Evolutionary conservation across 2,113 vertebrate genomes (phyloP).

Genomic region (Serinus canaria): DNA sequence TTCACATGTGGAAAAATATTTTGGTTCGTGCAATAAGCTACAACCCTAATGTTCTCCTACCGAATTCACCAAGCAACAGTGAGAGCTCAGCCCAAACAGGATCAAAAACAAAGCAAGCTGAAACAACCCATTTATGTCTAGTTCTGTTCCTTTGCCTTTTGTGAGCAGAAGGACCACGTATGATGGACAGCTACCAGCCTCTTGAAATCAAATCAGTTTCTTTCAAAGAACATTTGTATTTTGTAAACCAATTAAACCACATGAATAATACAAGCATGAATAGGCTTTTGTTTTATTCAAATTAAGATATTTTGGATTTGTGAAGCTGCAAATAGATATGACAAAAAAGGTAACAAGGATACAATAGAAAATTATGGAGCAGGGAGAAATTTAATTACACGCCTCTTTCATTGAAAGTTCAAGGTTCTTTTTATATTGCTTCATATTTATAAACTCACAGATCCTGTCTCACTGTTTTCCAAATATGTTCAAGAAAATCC

Average conservation of each 20-base stretch:
- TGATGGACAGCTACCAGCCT: background rate
- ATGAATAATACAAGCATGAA: slow-evolving; percentile 22
- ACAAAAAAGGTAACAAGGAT: slow-evolving; percentile 40
- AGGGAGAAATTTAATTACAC: slow-evolving; percentile 45
- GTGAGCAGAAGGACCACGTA: background rate
- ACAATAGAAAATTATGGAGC: slow-evolving; percentile 44
- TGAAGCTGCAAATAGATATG: slow-evolving; percentile 40
- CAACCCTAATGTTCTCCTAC: background rate
- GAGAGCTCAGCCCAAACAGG: background rate
- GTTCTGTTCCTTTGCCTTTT: background rate
- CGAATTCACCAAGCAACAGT: background rate
- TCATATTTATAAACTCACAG: background rate
- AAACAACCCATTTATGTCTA: slow-evolving; percentile 10
- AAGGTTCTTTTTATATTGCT: background rate
- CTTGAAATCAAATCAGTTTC: slow-evolving; percentile 4
- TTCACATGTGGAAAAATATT: background rate
- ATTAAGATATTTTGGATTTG: slow-evolving; percentile 37
- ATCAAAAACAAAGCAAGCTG: background rate
- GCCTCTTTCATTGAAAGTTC: slow-evolving; percentile 21
- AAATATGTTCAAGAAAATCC: slow-evolving; percentile 35
- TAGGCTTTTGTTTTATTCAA: slow-evolving; percentile 47
- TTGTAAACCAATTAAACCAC: slow-evolving; percentile 49
- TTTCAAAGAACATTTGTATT: slow-evolving; percentile 50
- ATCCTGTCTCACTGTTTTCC: background rate
- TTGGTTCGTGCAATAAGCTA: background rate